Evolutionary conservation across 1,140 invertebrate genomes (phyloP).

Genomic region (Pogonus chalceus): DNA sequence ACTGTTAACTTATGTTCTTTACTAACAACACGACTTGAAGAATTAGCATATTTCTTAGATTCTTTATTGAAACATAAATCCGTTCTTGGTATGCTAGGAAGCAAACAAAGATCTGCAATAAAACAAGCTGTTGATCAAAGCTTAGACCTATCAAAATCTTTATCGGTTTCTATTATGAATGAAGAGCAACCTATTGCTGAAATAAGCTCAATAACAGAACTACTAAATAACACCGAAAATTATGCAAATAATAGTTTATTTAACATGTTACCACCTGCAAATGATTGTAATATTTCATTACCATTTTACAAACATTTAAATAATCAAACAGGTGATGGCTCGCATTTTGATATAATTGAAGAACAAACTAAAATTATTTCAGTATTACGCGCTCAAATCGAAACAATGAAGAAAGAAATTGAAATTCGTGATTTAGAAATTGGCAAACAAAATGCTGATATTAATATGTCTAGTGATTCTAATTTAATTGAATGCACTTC

Average conservation of each 20-base stretch:
- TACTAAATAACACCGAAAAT: conserved; percentile 29
- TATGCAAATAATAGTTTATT: conserved; percentile 21
- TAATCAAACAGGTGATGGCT: conserved; percentile 19
- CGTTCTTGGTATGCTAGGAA: conserved; percentile 39
- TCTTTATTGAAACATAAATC: conserved; percentile 55
- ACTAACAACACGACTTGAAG: conserved; percentile 53
- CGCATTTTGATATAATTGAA: conserved; percentile 24
- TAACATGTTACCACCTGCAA: conserved; percentile 14
- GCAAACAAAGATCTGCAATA: conserved; percentile 38
- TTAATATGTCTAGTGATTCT: neutral
- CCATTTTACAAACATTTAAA: conserved; percentile 29
- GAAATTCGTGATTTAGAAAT: conserved; percentile 37
- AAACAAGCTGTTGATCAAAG: conserved; percentile 45
- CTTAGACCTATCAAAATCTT: conserved; percentile 44
- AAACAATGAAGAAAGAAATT: conserved; percentile 36
- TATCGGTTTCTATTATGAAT: conserved; percentile 35
- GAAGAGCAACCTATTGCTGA: conserved; percentile 33
- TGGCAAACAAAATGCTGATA: conserved; percentile 24
- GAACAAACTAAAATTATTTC: conserved; percentile 30
- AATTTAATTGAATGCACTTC: conserved; percentile 11
- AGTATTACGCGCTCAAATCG: conserved; percentile 29
- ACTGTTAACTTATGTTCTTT: conserved; percentile 53
- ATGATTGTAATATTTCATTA: conserved; percentile 21
- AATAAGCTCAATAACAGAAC: conserved; percentile 37
- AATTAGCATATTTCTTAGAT: conserved; percentile 59